Evolutionary conservation across 2,888 invertebrate species (phyloP).

Genomic region (Empis stercorea): DNA sequence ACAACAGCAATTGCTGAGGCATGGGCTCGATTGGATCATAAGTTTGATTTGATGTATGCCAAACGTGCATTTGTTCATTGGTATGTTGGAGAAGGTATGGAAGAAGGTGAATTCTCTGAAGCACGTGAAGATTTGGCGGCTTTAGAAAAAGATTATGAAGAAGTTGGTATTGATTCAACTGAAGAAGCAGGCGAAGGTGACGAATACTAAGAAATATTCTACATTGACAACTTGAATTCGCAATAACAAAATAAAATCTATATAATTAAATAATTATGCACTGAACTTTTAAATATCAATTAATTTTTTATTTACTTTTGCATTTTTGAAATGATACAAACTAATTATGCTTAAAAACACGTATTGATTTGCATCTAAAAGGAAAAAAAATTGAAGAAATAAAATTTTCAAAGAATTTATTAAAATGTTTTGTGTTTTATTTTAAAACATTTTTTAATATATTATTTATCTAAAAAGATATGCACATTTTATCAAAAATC

Average conservation of each 20-base stretch:
- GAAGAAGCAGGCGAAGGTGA: slow-evolving; percentile 58
- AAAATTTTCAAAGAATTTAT: too few species aligned
- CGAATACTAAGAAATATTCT: slow-evolving; percentile 42
- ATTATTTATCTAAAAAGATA: too few species aligned
- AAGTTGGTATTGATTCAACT: slow-evolving; percentile 62
- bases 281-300: too few species aligned
- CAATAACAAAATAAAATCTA: background rate
- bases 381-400: too few species aligned
- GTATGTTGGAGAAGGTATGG: slow-evolving; percentile 83
- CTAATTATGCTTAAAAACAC: too few species aligned
- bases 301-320: too few species aligned
- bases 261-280: too few species aligned
- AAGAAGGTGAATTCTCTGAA: slow-evolving; percentile 76
- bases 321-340: too few species aligned
- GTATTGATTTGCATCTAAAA: too few species aligned
- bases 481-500: too few species aligned
- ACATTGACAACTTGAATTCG: slow-evolving; percentile 5
- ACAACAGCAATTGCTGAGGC: slow-evolving; percentile 95
- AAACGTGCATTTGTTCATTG: slow-evolving; percentile 95
- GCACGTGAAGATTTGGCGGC: slow-evolving; percentile 77
- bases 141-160: slow-evolving; percentile 67
- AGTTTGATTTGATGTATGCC: slow-evolving; percentile 93
- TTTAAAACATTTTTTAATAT: too few species aligned
- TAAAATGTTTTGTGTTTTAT: too few species aligned
- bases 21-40: slow-evolving; percentile 88